Conservation (phyloP, 1,140 invertebrate genomes). For the Aphaenogaster floridana region DNA sequence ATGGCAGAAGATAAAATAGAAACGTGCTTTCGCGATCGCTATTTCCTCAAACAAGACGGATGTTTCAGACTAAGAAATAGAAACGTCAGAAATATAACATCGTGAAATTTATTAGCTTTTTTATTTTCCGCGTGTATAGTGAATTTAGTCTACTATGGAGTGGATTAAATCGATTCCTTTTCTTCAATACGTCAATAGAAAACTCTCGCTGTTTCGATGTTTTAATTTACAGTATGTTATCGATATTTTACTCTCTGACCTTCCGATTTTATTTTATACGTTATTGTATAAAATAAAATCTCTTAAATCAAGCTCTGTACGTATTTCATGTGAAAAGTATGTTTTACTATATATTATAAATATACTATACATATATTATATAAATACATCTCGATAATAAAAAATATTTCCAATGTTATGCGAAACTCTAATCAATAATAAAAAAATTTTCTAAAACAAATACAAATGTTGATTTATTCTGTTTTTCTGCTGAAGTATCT, state of each 20-base stretch:
- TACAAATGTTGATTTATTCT: background rate
- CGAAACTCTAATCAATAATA: background rate
- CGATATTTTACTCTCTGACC: background rate
- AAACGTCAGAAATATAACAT: slow-evolving; percentile 23
- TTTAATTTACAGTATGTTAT: background rate
- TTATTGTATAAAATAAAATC: background rate
- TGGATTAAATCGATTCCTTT: background rate
- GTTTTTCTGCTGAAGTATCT: background rate
- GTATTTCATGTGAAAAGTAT: background rate
- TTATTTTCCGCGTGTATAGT: background rate
- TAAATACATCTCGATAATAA: background rate
- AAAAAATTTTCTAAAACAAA: slow-evolving; percentile 5
- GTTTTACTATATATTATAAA: background rate
- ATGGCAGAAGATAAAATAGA: slow-evolving; percentile 59
- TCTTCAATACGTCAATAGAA: slow-evolving; percentile 1
- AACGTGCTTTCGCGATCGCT: slow-evolving; percentile 48
- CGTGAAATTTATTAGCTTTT: slow-evolving; percentile 16
- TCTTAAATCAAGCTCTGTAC: no score
- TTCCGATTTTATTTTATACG: background rate
- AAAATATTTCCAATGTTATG: background rate
- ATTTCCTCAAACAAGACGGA: slow-evolving; percentile 47
- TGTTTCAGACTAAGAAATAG: background rate
- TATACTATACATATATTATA: background rate
- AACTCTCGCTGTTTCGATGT: background rate
- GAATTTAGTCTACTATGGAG: background rate